These are phyloP conservation scores for Meloe dianella DNA, from an alignment of 2,888 invertebrate genomes.

Conservation along the genomic window DNA sequence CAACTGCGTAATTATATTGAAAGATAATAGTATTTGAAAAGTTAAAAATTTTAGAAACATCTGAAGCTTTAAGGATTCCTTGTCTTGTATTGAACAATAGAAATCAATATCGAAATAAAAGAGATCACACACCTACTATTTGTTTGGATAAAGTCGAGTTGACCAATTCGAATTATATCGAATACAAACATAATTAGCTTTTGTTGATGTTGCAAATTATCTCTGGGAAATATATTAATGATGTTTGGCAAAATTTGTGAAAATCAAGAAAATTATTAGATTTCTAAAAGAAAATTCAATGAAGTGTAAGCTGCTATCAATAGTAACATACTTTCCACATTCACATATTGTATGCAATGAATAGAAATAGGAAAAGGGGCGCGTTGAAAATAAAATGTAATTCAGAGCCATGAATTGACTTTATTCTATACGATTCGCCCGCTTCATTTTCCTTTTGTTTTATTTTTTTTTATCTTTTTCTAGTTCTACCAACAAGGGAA, in stretches of 20 bases:
- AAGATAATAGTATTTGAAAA: conserved; percentile 5
- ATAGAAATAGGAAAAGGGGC: neutral
- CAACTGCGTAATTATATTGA: conserved; percentile 3
- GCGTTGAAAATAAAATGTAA: neutral
- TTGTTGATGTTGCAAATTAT: neutral
- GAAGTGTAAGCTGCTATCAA: neutral
- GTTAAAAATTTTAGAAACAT: conserved; percentile 7
- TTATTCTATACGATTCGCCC: neutral
- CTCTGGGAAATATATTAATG: no score
- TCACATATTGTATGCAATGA: neutral
- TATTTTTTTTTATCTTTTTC: neutral
- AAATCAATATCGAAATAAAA: no score
- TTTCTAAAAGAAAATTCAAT: neutral
- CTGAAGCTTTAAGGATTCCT: no score
- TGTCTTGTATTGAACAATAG: no score
- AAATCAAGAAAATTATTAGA: neutral
- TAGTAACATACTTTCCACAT: neutral
- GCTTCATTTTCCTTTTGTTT: no score
- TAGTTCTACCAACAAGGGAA: neutral
- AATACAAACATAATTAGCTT: no score
- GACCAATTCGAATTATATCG: no score
- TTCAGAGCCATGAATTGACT: neutral
- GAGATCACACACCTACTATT: no score
- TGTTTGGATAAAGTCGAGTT: no score
- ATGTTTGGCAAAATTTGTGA: neutral